Percentiles rank a stretch among this genome's conserved stretches.
Conservation (phyloP, 2,113 vertebrate genomes). For the Pelmatolapia mariae region DNA sequence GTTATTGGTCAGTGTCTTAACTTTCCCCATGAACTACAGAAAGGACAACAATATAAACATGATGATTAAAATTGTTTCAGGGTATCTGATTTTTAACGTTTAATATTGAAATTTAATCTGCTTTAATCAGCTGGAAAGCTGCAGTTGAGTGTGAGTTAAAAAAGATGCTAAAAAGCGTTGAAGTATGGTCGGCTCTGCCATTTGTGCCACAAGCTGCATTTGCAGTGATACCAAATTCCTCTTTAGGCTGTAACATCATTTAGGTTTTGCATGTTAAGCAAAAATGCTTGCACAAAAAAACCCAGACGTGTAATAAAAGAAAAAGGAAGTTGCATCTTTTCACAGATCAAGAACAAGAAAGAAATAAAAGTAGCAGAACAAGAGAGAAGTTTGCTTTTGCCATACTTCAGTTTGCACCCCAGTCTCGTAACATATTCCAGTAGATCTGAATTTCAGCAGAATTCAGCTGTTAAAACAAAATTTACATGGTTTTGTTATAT, state of each 20-base stretch:
- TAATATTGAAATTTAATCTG: background rate
- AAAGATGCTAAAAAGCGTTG: background rate
- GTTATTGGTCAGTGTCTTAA: fast-evolving
- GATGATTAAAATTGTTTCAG: background rate
- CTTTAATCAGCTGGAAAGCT: background rate
- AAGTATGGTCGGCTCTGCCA: fast-evolving
- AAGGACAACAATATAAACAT: background rate
- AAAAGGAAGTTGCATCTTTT: background rate
- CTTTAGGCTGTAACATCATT: background rate
- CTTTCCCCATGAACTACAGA: background rate
- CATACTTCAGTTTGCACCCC: background rate
- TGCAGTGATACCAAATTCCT: background rate
- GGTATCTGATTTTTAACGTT: background rate
- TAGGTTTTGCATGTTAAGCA: background rate
- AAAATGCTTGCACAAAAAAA: background rate
- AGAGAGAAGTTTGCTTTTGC: background rate
- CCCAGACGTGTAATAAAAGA: background rate
- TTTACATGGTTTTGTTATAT: background rate
- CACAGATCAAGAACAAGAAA: background rate
- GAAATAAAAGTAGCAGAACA: background rate
- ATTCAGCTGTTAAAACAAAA: background rate
- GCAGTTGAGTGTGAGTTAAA: background rate
- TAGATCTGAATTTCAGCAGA: background rate
- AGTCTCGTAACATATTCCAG: background rate
- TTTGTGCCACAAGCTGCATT: background rate